Base-by-base conservation (phyloP, 2,888 invertebrate species). In the Malthinus seriepunctatus region DNA sequence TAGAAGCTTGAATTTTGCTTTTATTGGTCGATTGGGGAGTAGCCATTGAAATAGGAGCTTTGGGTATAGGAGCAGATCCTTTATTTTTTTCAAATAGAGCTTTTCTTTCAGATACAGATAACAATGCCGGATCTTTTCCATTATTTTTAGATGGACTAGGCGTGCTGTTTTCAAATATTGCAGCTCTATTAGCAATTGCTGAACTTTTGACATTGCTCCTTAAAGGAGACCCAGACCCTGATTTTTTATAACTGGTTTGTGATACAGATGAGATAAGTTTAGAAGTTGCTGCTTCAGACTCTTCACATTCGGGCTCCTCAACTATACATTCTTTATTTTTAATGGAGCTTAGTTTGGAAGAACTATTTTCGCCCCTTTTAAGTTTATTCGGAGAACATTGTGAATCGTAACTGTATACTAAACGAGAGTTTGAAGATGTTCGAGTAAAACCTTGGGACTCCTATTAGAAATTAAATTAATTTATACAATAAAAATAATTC, bases 81-180 rank as follows among this genome's bases (percentile, higher is more conserved):
- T 88, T 89, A 72, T 91, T 91, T 72, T 88, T 88, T 73, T 95
- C 94, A 78, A 95, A 95, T 9, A 94, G 80, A 15, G 93, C 93
- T 81, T 90, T 90, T 51, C 94, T 85, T 76, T 94, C 93, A 38
- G 91, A 86, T 1, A 95, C 81, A 0, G 93, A 86, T 81, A 94
- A 84, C 73, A 91, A 88, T 0, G 93, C 89, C 0, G 95, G 95
- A 80, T 95, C 94, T 70, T 85, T 88, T 15, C 10, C 39, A 10
- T 62, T 68, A 77, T 80, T 78, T 69, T 78, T 64, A 77, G 70
- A 68, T 47, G 67, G 83, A 64, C 83, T 84, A 65, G 83, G 83
- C 14, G 83, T 79, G 23, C 23, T n/a, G n/a, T n/a, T 62, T 61
- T 92, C 91, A 77, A 91, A 92, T 74, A 89, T 83, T 6, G 91